Conservation (phyloP, 1,140 invertebrate species). For the Aphidius gifuensis region DNA sequence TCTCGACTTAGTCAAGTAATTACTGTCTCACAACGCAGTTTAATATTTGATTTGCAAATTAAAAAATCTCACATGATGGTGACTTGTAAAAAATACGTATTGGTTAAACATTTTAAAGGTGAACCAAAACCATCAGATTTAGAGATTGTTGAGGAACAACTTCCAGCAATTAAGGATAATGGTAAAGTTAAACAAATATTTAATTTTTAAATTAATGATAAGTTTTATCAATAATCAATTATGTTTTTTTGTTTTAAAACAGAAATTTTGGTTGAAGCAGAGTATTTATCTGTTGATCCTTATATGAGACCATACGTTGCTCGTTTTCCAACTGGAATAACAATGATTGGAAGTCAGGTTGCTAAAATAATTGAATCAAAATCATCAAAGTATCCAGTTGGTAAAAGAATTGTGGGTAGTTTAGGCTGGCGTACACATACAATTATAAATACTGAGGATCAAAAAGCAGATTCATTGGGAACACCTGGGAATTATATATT, state of each 20-base stretch:
- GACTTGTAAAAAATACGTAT: conserved; percentile 59
- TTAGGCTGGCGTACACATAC: conserved; percentile 63
- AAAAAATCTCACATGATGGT: conserved; percentile 47
- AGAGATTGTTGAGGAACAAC: conserved; percentile 62
- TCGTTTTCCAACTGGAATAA: conserved; percentile 54
- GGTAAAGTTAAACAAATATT: conserved; percentile 47
- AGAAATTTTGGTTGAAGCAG: conserved; percentile 66
- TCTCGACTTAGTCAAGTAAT: too few relatives aligned
- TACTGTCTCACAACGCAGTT: too few relatives aligned
- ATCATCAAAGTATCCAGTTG: conserved; percentile 61
- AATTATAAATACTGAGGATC: conserved; percentile 36
- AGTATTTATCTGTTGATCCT: conserved; percentile 69
- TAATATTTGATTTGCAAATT: conserved; percentile 44
- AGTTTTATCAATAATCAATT: not conserved
- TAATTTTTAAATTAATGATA: not conserved
- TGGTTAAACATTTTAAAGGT: conserved; percentile 63
- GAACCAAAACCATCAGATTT: conserved; percentile 65
- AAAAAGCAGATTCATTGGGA: not conserved
- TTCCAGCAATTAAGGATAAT: conserved; percentile 63
- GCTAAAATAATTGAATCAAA: conserved; percentile 65
- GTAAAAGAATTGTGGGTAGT: conserved; percentile 57
- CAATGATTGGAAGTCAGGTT: conserved; percentile 64
- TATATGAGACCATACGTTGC: conserved; percentile 64
- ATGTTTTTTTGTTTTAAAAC: conserved; percentile 2
- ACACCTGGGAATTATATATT: conserved; percentile 38